Percentiles rank a stretch among this genome's conserved stretches.
These are phyloP conservation scores for Archilochus colubris DNA, from an alignment of 2,113 vertebrate genomes.

Conservation along the genomic window DNA sequence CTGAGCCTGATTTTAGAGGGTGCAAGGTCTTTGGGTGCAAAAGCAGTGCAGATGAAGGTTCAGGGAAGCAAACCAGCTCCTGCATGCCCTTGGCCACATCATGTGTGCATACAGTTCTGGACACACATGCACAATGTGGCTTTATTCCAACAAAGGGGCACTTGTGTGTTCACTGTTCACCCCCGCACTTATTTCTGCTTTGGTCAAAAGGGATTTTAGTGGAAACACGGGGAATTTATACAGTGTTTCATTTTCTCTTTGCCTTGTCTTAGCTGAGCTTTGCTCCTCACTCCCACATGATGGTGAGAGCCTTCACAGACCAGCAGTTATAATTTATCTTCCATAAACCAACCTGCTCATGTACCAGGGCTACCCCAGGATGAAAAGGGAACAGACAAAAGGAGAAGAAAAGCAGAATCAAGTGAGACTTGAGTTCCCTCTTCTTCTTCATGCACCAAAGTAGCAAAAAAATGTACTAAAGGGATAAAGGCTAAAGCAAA, in stretches of 20 bases:
- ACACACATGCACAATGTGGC: background rate
- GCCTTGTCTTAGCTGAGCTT: background rate
- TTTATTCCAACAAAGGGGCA: slow-evolving; percentile 32
- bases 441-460: background rate
- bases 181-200: background rate
- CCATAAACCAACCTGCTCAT: background rate
- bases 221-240: background rate
- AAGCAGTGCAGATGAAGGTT: background rate
- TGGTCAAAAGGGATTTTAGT: background rate
- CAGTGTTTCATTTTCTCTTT: background rate
- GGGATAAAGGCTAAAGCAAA: background rate
- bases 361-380: background rate
- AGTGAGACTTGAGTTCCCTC: background rate
- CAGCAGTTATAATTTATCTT: background rate
- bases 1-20: background rate
- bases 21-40: background rate
- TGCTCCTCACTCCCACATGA: background rate
- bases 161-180: slow-evolving; percentile 11
- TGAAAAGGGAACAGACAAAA: background rate
- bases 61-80: background rate
- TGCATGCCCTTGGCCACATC: background rate
- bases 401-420: background rate
- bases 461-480: background rate
- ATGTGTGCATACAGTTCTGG: background rate
- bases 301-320: background rate